Evolutionary conservation across 1,140 invertebrate species (phyloP).

Genomic region (Nephila pilipes): DNA sequence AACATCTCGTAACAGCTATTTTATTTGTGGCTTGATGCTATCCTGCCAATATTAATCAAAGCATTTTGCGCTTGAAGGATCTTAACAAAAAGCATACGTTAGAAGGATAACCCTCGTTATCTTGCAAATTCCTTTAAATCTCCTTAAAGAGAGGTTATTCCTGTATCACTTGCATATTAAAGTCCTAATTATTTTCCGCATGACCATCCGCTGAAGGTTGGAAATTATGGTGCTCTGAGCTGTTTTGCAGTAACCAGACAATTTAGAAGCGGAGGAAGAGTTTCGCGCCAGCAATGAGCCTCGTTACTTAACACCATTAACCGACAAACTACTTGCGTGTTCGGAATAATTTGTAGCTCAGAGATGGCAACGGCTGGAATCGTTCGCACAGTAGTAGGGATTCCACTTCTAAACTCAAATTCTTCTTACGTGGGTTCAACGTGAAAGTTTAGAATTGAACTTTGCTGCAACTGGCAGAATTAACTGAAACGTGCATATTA

Average conservation of each 20-base stretch:
- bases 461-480: background rate
- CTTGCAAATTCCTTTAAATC: background rate
- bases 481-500: background rate
- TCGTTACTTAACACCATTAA: constrained; percentile 52
- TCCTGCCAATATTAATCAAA: too few relatives aligned
- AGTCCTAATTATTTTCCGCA: constrained; percentile 12
- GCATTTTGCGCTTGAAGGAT: background rate
- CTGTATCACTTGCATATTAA: constrained; percentile 25
- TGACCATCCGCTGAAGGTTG: background rate
- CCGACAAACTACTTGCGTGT: constrained; percentile 41
- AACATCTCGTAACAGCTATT: too few relatives aligned
- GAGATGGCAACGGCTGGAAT: constrained; percentile 50
- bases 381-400: constrained; percentile 26
- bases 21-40: too few relatives aligned
- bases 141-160: background rate
- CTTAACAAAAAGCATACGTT: background rate
- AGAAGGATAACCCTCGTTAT: background rate
- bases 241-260: constrained; percentile 30
- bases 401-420: background rate
- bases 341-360: constrained; percentile 32
- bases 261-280: constrained; percentile 16
- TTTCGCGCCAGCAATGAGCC: constrained; percentile 11
- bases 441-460: background rate
- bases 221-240: background rate
- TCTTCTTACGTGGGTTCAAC: background rate